A percentile compares a stretch with the other conserved stretches of the same genome.
Conservation (phyloP, 2,888 invertebrate species). For the Epistrophe eligans region DNA sequence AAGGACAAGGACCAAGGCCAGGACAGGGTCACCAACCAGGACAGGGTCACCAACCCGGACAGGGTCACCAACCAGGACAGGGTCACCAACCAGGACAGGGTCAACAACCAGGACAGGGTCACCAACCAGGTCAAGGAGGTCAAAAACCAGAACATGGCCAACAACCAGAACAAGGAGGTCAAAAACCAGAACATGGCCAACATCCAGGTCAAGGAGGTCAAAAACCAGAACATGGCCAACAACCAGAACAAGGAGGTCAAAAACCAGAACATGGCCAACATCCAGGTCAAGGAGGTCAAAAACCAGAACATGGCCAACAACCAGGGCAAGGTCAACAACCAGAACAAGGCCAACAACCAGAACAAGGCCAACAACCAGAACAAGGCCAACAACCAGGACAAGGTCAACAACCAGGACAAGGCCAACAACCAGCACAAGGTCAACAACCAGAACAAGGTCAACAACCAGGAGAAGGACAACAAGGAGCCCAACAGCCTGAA, state of each 20-base stretch:
- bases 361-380: not conserved
- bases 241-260: not conserved
- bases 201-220: too few relatives aligned
- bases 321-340: slow-evolving; percentile 1
- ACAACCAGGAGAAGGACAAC: not conserved
- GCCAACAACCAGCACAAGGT: not conserved
- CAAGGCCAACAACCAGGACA: slow-evolving; percentile 9
- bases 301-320: not conserved
- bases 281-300: slow-evolving; percentile 8
- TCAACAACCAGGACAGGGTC: too few relatives aligned
- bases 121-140: too few relatives aligned
- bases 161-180: too few relatives aligned
- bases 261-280: too few relatives aligned
- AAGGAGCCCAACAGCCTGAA: not conserved
- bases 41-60: slow-evolving; percentile 11
- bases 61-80: too few relatives aligned
- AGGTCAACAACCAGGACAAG: slow-evolving; percentile 5
- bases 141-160: too few relatives aligned
- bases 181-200: too few relatives aligned
- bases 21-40: slow-evolving; percentile 3
- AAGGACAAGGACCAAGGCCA: not conserved
- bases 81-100: too few relatives aligned
- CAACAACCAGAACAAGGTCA: too few relatives aligned
- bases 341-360: not conserved
- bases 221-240: too few relatives aligned